A percentile compares a stretch with the other conserved stretches of the same genome.
phyloP scores from a whole-genome alignment of 2,113 vertebrate species.

The Phrynosoma blainvillii region DNA sequence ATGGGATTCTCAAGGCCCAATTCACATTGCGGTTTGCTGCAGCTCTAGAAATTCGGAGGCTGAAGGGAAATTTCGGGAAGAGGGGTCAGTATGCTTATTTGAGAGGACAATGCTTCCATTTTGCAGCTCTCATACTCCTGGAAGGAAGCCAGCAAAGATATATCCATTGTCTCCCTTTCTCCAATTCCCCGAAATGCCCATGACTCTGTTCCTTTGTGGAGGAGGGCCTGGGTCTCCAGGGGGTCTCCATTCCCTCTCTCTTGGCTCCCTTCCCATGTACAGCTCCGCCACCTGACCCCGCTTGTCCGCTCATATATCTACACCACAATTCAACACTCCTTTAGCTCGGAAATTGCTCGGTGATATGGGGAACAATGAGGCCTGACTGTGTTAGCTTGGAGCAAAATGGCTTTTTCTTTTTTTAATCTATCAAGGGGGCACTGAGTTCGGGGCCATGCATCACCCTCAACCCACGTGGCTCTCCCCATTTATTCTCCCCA shows the following conservation, averaged over 20 bases:
- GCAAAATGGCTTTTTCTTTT: conserved; percentile 23
- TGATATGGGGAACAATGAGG: conserved; percentile 55
- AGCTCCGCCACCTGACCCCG: conserved; percentile 2
- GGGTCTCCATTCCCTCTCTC: background rate
- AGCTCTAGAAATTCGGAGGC: too few relatives aligned
- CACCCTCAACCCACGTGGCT: too few relatives aligned
- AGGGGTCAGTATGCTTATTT: too few relatives aligned
- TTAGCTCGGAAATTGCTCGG: conserved; percentile 48
- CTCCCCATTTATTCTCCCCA: background rate
- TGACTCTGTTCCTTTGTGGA: too few relatives aligned
- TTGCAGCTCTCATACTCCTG: too few relatives aligned
- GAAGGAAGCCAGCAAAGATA: background rate
- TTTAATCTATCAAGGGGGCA: background rate
- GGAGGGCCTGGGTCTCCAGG: background rate
- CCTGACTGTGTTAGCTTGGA: conserved; percentile 52
- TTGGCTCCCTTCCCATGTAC: too few relatives aligned
- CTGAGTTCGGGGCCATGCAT: background rate
- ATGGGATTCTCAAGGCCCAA: too few relatives aligned
- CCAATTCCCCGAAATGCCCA: background rate
- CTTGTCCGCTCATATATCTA: conserved; percentile 28
- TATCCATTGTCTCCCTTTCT: background rate
- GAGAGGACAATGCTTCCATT: too few relatives aligned
- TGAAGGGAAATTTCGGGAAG: too few relatives aligned
- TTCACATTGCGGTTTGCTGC: too few relatives aligned
- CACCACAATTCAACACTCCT: conserved; percentile 36